Evolutionary conservation across 2,888 invertebrate genomes (phyloP), one percentile per base, ranked within the genome.

Genomic region (Chaitophorus viminalis): DNA sequence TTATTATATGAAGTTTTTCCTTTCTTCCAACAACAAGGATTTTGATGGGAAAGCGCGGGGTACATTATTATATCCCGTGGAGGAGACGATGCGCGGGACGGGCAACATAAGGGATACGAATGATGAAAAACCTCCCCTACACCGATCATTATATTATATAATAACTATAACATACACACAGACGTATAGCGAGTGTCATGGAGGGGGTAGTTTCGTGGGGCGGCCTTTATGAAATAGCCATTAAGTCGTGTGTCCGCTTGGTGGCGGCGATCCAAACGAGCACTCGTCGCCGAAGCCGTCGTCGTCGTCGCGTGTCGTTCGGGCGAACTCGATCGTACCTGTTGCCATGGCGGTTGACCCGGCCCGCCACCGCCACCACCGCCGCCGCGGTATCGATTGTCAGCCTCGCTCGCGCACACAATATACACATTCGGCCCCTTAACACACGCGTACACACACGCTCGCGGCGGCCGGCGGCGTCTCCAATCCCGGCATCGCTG

Each of bases 311-410:
- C 77, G 77, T 39, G 77, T 39, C 78, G 86, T 54, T 78, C 36
- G 84, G 88, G 68, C 75, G 76, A 74, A 60, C 79, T 86, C 86
- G 77, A 77, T 87, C 87, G 87, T 86, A 86, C 89, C 85, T 76
- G 83, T 79, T 77, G 76, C 82, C 78, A 88, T 52, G 76, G 89
- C 82, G 52, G 85, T 84, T 75, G 72, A 77, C 65, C 79, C 82
- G 39, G 68, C 82, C 78, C 78, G 77, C 77, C 54, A 39, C 74
- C 54, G 84, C 54, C 54, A 21, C 74, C 72, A 33, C 84, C 21
- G 72, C 78, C 52, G 84, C 36, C 74, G 65, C 79, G 77, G 76
- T 79, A 86, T 86, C 86, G 86, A 86, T 86, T 86, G 86, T 86
- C 86, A 86, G 86, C 86, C 74, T 86, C 86, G 52, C 72, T 17